phyloP scores from a whole-genome alignment of 2,113 vertebrate species.

The Excalfactoria chinensis region DNA sequence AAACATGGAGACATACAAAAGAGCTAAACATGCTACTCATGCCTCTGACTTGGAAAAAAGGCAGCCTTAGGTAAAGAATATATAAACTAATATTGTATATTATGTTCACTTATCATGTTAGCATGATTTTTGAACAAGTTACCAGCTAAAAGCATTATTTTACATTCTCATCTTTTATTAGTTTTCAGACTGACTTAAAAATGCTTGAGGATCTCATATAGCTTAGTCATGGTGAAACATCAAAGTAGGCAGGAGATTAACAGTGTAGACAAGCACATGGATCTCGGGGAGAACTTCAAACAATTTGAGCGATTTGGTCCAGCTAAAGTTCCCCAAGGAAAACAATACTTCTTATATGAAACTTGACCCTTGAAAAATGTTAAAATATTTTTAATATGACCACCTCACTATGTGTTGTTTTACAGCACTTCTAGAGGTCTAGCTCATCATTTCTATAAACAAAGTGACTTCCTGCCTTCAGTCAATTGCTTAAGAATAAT shows the following conservation, averaged over 20 bases:
- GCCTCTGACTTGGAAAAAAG: background rate
- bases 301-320: slow-evolving; percentile 10
- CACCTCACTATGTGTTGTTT: slow-evolving; percentile 43
- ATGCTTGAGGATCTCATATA: slow-evolving; percentile 41
- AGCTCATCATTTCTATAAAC: slow-evolving; percentile 43
- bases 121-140: slow-evolving; percentile 3
- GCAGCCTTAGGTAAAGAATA: background rate
- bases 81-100: background rate
- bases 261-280: slow-evolving; percentile 18
- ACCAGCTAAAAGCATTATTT: slow-evolving; percentile 6
- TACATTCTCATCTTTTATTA: slow-evolving; percentile 21
- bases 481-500: slow-evolving; percentile 27
- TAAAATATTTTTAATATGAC: slow-evolving; percentile 58
- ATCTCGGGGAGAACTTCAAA: slow-evolving; percentile 67
- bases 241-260: slow-evolving; percentile 63
- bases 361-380: slow-evolving; percentile 53
- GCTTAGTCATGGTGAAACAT: slow-evolving; percentile 47
- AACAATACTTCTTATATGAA: slow-evolving; percentile 57
- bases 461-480: slow-evolving; percentile 23
- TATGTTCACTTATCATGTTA: background rate
- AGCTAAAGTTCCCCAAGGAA: slow-evolving; percentile 67
- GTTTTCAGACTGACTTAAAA: slow-evolving; percentile 24
- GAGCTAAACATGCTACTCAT: background rate
- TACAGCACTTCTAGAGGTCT: slow-evolving; percentile 28
- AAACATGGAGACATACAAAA: fast-evolving